A percentile compares a stretch with the other conserved stretches of the same genome.
These are phyloP conservation scores for Glareola pratincola DNA, from an alignment of 2,113 vertebrate genomes.

Conservation along the genomic window DNA sequence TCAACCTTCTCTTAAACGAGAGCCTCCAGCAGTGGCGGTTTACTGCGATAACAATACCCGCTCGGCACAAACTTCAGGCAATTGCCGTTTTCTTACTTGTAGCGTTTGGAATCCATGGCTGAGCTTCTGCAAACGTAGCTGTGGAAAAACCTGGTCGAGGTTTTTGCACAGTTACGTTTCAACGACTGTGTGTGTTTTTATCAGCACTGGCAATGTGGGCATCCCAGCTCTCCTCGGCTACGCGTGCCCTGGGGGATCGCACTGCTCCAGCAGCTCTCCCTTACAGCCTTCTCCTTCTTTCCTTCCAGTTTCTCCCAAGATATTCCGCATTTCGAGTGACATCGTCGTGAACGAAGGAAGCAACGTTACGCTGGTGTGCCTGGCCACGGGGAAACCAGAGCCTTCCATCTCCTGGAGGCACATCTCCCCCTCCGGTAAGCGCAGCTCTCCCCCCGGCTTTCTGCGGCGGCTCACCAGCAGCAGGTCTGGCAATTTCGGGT, in stretches of 20 bases:
- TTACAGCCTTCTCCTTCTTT: neutral
- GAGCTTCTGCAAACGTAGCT: neutral
- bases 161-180: rapidly evolving
- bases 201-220: rapidly evolving
- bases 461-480: rapidly evolving
- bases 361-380: conserved; percentile 92
- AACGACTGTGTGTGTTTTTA: rapidly evolving
- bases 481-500: neutral
- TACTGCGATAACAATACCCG: rapidly evolving
- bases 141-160: too few species aligned
- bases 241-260: neutral
- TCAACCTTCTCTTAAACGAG: neutral
- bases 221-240: neutral
- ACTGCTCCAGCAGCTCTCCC: neutral
- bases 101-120: rapidly evolving
- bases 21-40: neutral
- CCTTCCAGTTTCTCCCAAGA: conserved; percentile 93
- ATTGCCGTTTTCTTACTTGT: neutral
- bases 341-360: conserved; percentile 93
- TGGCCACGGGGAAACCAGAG: conserved; percentile 95
- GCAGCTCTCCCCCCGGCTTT: neutral
- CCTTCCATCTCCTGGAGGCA: conserved; percentile 96
- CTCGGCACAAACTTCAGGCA: neutral
- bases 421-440: conserved; percentile 94
- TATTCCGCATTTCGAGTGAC: conserved; percentile 91